phyloP scores from a whole-genome alignment of 2,888 invertebrate genomes.

The Orthosia gracilis region DNA sequence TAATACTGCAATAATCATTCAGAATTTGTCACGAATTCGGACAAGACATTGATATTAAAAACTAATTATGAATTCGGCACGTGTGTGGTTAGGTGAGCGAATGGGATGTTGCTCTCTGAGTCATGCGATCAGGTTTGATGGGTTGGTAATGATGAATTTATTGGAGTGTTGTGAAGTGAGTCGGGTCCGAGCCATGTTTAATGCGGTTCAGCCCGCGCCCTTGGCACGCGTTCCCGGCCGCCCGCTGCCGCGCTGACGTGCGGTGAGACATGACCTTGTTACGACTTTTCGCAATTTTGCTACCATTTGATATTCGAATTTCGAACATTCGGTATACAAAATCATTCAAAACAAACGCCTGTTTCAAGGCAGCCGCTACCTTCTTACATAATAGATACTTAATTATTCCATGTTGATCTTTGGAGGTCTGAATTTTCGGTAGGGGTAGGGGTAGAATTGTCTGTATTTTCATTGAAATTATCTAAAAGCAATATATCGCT shows the following conservation, averaged over 20 bases:
- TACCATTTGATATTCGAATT: constrained; percentile 41
- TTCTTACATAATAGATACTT: background rate
- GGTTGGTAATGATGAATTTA: constrained; percentile 8
- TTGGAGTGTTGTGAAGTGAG: constrained; percentile 31
- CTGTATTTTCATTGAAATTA: constrained; percentile 13
- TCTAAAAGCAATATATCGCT: background rate
- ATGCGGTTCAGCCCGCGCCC: constrained; percentile 54
- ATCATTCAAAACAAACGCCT: constrained; percentile 10
- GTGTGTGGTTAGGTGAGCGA: constrained; percentile 4
- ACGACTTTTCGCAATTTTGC: constrained; percentile 56
- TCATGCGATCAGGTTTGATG: constrained; percentile 1
- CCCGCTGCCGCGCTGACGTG: constrained; percentile 68
- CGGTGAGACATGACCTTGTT: constrained; percentile 68
- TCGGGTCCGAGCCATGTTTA: constrained; percentile 28
- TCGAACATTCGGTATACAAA: constrained; percentile 23
- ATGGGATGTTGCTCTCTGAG: background rate
- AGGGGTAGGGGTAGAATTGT: constrained; percentile 6
- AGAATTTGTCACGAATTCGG: constrained; percentile 10
- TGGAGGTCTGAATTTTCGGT: constrained; percentile 7
- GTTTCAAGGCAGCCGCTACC: constrained; percentile 13
- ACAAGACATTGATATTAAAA: constrained; percentile 1
- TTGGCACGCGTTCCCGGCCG: constrained; percentile 68
- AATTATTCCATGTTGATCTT: constrained; percentile 26
- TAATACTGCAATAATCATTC: constrained; percentile 1
- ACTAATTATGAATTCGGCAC: constrained; percentile 14